Conservation (phyloP, 1,140 invertebrate genomes). For the Aphis craccivora region DNA sequence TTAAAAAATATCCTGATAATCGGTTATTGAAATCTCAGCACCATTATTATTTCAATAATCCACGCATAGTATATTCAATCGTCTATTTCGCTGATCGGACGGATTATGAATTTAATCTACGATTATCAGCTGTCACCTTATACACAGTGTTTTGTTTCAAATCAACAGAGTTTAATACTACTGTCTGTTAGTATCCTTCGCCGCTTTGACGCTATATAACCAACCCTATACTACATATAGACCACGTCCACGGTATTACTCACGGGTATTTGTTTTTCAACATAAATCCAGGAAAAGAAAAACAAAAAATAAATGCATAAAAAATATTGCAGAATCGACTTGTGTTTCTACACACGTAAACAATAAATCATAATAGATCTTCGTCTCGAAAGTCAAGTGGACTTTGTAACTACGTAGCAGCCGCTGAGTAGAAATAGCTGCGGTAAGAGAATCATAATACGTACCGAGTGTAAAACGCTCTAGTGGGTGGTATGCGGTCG, state of each 20-base stretch:
- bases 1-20: not conserved
- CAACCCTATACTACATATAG: not conserved
- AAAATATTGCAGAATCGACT: not conserved
- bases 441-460: constrained; percentile 35
- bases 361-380: constrained; percentile 16
- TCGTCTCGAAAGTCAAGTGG: not conserved
- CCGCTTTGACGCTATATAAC: too few species aligned
- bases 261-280: not conserved
- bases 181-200: not conserved
- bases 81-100: not conserved
- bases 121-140: not conserved
- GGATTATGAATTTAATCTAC: not conserved
- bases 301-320: not conserved
- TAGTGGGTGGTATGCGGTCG: not conserved
- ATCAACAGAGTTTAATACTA: not conserved
- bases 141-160: not conserved
- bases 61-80: not conserved
- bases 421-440: not conserved
- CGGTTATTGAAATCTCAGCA: not conserved
- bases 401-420: not conserved
- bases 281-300: not conserved
- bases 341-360: constrained; percentile 15
- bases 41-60: not conserved
- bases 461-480: not conserved
- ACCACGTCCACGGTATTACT: not conserved